phyloP scores from a whole-genome alignment of 2,888 invertebrate species.

The Eudemis profundana region DNA sequence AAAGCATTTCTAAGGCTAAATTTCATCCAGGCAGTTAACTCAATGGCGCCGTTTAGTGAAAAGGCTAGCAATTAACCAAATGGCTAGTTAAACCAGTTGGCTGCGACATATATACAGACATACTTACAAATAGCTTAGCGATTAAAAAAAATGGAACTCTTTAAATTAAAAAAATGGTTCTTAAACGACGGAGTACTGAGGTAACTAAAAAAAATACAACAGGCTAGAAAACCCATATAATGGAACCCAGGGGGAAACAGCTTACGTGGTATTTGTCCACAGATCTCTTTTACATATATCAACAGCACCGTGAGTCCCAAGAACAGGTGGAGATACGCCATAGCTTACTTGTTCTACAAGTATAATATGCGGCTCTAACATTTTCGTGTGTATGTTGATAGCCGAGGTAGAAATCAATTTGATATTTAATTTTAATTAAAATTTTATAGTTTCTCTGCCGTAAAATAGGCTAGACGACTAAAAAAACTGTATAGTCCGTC shows the following conservation, averaged over 20 bases:
- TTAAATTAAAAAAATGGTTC: no score
- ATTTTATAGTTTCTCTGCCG: neutral
- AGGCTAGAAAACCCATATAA: no score
- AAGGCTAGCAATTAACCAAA: no score
- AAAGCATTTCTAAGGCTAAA: no score
- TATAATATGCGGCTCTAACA: neutral
- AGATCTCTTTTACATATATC: neutral
- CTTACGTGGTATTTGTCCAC: constrained; percentile 5
- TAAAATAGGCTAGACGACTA: neutral
- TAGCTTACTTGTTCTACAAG: neutral
- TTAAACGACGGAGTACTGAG: no score
- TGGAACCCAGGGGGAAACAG: neutral
- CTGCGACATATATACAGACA: no score
- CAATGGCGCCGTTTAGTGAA: no score
- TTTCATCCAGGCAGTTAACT: no score
- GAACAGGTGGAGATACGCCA: neutral
- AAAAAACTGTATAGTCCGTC: neutral
- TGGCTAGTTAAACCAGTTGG: no score
- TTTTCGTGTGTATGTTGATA: neutral
- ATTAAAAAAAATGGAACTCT: no score
- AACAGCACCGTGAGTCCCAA: neutral
- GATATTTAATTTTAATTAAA: neutral
- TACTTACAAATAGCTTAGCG: no score
- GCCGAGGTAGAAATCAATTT: neutral
- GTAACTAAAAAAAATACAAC: no score